Conservation (phyloP, 1,140 invertebrate genomes). For the Heliconius congener region DNA sequence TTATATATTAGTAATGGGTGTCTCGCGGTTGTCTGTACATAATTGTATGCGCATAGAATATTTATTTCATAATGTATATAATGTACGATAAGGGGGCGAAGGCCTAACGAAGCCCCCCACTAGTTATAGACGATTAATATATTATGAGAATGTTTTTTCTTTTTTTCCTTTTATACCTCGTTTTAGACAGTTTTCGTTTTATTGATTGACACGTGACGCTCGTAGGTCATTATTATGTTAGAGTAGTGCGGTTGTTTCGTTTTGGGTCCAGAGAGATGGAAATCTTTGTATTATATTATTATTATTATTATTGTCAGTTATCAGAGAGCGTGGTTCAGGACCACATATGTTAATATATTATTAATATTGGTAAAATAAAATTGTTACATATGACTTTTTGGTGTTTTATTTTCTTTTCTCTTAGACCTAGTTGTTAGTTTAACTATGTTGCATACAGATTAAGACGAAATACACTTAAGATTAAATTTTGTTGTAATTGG, state of each 20-base stretch:
- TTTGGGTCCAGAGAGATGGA: constrained; percentile 75
- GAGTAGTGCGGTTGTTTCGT: constrained; percentile 71
- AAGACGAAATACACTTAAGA: no score
- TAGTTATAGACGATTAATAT: constrained; percentile 63
- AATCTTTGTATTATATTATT: constrained; percentile 78
- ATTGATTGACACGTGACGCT: constrained; percentile 45
- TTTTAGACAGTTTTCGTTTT: constrained; percentile 62
- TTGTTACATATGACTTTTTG: constrained; percentile 71
- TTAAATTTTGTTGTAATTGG: no score
- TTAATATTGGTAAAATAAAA: constrained; percentile 81
- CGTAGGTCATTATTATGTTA: constrained; percentile 56
- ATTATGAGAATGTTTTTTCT: constrained; percentile 65
- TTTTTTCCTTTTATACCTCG: constrained; percentile 68
- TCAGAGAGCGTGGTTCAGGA: constrained; percentile 74
- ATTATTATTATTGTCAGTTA: constrained; percentile 42
- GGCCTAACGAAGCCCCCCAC: constrained; percentile 34
- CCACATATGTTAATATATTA: constrained; percentile 81
- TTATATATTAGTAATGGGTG: constrained; percentile 23
- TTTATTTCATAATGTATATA: constrained; percentile 79
- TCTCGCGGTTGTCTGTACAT: constrained; percentile 63
- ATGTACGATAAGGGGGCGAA: constrained; percentile 60
- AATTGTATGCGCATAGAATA: constrained; percentile 72
- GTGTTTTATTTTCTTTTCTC: constrained; percentile 45
- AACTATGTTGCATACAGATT: no score
- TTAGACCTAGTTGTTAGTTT: no score